Evolutionary conservation across 2,797 vertebrate species (phyloP), one percentile per base, ranked within the genome.

Genomic region (Perodicticus potto): DNA sequence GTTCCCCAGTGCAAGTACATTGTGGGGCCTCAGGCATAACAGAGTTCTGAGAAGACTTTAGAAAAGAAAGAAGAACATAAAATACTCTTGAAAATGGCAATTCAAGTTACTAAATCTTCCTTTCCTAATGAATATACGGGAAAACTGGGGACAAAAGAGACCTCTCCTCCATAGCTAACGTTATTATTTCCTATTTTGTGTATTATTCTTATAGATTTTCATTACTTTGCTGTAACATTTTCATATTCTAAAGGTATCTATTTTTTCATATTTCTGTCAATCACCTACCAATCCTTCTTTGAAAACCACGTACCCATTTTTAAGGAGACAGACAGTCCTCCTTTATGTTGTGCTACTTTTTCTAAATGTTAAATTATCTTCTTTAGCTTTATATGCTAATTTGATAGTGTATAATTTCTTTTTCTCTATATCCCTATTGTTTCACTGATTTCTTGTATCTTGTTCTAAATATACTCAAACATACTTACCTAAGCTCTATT

Each of bases 381-480:
- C 14, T 80, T 40, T 49, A 57, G 6, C 37, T 74, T 27, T 55
- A 7, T 20, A 45, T 25, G 61, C 29, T 81, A 80, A 76, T 80
- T 82, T 65, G 49, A 76, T 19, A 49, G 12, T 45, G 37, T 61
- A 4, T 29, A 55, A 57, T 49, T 95, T 65, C 16, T 49, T 95
- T 65, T 12, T 93, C 57, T 74, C 32, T 34, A 14, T 22, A n/a
- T 45, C 3, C 11, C 20, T 85, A 20, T 80, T 61, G 23, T 65
- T 87, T 92, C 34, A 13, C 16, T 23, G 12, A 86, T 63, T 55
- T 37, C 14, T 93, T 90, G 9, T 61, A 27, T 74, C 43, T 95
- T 37, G 6, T 5, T 61, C 7, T 92, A 90, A 87, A 94, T 65
- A 69, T 12, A 70, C 65, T 91, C 53, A 67, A 91, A 91, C 74